Evolutionary conservation across 2,888 invertebrate genomes (phyloP).

Genomic region (Seladonia tumulorum): DNA sequence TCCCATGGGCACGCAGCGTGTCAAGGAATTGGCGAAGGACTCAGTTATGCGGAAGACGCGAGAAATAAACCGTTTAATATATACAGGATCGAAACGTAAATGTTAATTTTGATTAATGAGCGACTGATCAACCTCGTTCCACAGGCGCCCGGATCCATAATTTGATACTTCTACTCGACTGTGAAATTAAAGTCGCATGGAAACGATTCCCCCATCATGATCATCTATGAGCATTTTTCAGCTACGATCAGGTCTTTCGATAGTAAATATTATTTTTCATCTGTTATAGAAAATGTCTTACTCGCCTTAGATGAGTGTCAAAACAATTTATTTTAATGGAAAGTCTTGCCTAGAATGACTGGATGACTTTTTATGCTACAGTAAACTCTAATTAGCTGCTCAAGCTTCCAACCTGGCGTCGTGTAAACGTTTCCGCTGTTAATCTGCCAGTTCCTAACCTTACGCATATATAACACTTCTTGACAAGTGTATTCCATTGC

Average conservation of each 20-base stretch:
- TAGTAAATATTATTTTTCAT: slow-evolving; percentile 10
- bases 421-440: not conserved
- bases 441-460: not conserved
- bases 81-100: slow-evolving; percentile 9
- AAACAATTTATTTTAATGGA: not conserved
- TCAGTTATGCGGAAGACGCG: slow-evolving; percentile 24
- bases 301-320: not conserved
- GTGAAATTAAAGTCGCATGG: slow-evolving; percentile 9
- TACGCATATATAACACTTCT: not conserved
- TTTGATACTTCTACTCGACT: slow-evolving; percentile 24
- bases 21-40: not conserved
- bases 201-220: slow-evolving; percentile 18
- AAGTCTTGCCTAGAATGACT: not conserved
- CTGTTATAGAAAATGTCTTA: not conserved
- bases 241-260: not conserved
- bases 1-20: not conserved
- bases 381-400: not conserved
- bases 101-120: slow-evolving; percentile 13
- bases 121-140: not conserved
- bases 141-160: not conserved
- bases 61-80: not conserved
- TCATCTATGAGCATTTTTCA: slow-evolving; percentile 8
- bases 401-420: not conserved
- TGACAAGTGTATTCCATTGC: not conserved
- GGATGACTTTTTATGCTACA: not conserved